A percentile compares a stretch with the other conserved stretches of the same genome.
Conservation (phyloP, 2,888 invertebrate genomes). For the Linnaemya tessellans region DNA sequence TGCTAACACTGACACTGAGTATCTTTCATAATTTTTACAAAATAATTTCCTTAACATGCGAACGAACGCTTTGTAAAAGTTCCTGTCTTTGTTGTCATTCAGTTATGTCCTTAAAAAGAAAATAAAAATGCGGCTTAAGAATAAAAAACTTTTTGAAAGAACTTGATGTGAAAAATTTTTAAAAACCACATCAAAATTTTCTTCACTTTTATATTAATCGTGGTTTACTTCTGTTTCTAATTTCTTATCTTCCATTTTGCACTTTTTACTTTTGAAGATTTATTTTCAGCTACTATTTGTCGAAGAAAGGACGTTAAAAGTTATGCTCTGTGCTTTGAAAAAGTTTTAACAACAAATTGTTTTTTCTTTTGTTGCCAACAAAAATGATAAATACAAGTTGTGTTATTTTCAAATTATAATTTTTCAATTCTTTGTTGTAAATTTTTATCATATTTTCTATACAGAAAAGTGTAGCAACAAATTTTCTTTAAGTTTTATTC, state of each 20-base stretch:
- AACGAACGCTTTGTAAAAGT: too few relatives aligned
- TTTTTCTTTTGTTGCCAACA: background rate
- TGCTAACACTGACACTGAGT: too few relatives aligned
- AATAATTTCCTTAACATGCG: too few relatives aligned
- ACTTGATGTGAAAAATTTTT: background rate
- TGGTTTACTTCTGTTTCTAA: background rate
- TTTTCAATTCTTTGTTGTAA: background rate
- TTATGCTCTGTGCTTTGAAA: constrained; percentile 47
- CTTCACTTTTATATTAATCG: background rate
- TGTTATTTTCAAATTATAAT: constrained; percentile 7
- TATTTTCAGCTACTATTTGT: constrained; percentile 4
- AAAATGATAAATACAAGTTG: constrained; percentile 25
- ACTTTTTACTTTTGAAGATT: constrained; percentile 12
- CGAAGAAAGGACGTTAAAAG: constrained; percentile 21
- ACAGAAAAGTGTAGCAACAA: background rate
- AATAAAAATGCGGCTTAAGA: background rate
- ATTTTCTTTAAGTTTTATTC: background rate
- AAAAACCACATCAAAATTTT: background rate
- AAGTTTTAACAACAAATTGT: constrained; percentile 15
- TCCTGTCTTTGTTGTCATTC: background rate
- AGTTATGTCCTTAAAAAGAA: background rate
- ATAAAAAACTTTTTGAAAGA: background rate
- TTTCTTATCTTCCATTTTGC: constrained; percentile 16
- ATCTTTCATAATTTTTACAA: too few relatives aligned
- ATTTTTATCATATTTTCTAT: background rate